Evolutionary conservation across 2,888 invertebrate species (phyloP), one percentile per base, ranked within the genome.

Genomic region (Melanophora roralis): DNA sequence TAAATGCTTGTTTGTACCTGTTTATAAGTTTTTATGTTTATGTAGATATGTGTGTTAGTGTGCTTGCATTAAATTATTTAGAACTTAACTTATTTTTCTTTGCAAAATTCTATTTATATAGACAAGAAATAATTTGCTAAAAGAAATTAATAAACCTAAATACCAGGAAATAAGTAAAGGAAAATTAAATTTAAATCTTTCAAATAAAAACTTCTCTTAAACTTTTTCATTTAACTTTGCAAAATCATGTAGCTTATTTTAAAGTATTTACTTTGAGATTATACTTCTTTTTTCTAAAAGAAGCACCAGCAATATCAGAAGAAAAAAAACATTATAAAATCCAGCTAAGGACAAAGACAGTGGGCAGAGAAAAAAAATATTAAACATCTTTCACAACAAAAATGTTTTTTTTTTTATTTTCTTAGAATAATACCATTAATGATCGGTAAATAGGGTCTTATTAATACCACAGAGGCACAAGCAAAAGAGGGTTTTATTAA

Each of bases 151-250:
- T 27, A 21, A 53, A 78, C 36, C 43, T 38, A 32, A 43, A 19
- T 23, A 32, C n/a, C 55, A 59, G 55, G 51, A 21, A 67, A 62
- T 19, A 60, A 51, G 76, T 34, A 34, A 68, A 65, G 77, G 71
- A 65, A 82, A 82, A 82, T 82, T 81, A 82, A 82, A 82, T 82
- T 82, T 77, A 82, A 82, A 82, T 79, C 77, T 74, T 69, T 60
- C 71, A 68, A 81, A 80, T 72, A 67, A 76, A 76, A 80, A 80
- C 43, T 72, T 80, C 40, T 68, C 76, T 64, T 27, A 80, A 80
- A 80, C 68, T 80, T 80, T 80, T 80, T 73, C 80, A 80, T 80
- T 80, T 80, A 80, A 80, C 80, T 80, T 80, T 76, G 55, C 16
- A 76, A 73, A 76, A 80, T 80, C 76, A 59, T 76, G 80, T 68